A percentile compares a stretch with the other conserved stretches of the same genome.
Conservation (phyloP, 2,888 invertebrate species). For the Sussaba pulchella region DNA sequence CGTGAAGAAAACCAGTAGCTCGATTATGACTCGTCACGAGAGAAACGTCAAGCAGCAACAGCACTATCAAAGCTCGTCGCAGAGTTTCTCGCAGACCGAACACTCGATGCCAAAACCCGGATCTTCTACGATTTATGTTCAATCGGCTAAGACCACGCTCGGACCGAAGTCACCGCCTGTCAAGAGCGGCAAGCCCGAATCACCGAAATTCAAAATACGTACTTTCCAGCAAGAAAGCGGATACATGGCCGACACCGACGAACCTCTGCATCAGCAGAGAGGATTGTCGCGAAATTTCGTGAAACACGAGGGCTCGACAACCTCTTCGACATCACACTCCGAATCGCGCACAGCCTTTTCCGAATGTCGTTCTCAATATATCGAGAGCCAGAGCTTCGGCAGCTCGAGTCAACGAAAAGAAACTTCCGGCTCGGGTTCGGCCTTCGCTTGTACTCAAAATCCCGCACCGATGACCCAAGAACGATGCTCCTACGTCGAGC, state of each 20-base stretch:
- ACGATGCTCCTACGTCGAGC: slow-evolving; percentile 79
- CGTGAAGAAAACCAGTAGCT: slow-evolving; percentile 72
- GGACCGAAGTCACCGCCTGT: slow-evolving; percentile 75
- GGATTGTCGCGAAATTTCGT: slow-evolving; percentile 71
- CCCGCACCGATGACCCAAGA: slow-evolving; percentile 71
- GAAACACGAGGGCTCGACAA: slow-evolving; percentile 77
- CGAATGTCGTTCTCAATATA: slow-evolving; percentile 78
- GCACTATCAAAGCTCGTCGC: slow-evolving; percentile 66
- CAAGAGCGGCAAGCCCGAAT: slow-evolving; percentile 83
- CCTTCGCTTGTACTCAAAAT: slow-evolving; percentile 53
- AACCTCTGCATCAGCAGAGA: slow-evolving; percentile 84
- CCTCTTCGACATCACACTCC: slow-evolving; percentile 72
- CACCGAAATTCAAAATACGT: slow-evolving; percentile 86
- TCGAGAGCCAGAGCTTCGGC: slow-evolving; percentile 79
- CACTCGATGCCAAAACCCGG: slow-evolving; percentile 78
- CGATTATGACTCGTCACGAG: slow-evolving; percentile 75
- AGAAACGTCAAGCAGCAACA: slow-evolving; percentile 74
- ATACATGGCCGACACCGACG: slow-evolving; percentile 90
- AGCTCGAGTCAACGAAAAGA: slow-evolving; percentile 77
- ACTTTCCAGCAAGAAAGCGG: slow-evolving; percentile 86
- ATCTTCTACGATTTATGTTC: slow-evolving; percentile 82
- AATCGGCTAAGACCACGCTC: slow-evolving; percentile 78
- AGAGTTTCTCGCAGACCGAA: slow-evolving; percentile 67
- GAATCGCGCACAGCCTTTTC: slow-evolving; percentile 78
- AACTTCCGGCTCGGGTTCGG: slow-evolving; percentile 53